Evolutionary conservation across 2,113 vertebrate species (phyloP).

Genomic region (Propithecus coquereli): DNA sequence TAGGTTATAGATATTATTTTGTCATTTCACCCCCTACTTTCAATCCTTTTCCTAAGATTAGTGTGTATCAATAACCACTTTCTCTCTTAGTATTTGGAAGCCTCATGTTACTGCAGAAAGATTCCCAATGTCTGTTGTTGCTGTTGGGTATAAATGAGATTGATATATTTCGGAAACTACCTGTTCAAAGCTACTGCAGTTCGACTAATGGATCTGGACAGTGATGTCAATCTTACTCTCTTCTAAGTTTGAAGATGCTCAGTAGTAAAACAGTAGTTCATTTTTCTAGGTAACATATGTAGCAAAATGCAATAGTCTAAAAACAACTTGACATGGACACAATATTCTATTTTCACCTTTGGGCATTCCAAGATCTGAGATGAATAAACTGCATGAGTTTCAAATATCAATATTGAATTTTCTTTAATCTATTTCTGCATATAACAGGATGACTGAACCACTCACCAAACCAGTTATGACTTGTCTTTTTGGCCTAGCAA

Average conservation of each 20-base stretch:
- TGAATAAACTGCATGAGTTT: neutral
- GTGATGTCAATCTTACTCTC: neutral
- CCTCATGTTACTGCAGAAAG: neutral
- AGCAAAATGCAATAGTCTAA: neutral
- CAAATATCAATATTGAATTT: neutral
- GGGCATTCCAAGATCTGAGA: neutral
- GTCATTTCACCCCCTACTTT: neutral
- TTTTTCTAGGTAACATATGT: neutral
- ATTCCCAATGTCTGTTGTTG: neutral
- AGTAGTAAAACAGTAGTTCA: neutral
- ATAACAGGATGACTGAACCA: neutral
- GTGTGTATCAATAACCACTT: neutral
- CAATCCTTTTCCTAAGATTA: neutral
- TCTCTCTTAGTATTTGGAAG: neutral
- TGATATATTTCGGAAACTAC: conserved; percentile 16
- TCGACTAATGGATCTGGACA: conserved; percentile 36
- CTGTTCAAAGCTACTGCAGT: neutral
- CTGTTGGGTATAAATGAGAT: neutral
- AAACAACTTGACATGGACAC: neutral
- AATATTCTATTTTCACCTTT: neutral
- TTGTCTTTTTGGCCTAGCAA: neutral
- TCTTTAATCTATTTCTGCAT: neutral
- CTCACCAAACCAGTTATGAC: neutral
- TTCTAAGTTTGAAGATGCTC: neutral
- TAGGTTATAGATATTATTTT: neutral